Base-by-base conservation (phyloP, 2,113 vertebrate genomes). In the Zapus hudsonius region DNA sequence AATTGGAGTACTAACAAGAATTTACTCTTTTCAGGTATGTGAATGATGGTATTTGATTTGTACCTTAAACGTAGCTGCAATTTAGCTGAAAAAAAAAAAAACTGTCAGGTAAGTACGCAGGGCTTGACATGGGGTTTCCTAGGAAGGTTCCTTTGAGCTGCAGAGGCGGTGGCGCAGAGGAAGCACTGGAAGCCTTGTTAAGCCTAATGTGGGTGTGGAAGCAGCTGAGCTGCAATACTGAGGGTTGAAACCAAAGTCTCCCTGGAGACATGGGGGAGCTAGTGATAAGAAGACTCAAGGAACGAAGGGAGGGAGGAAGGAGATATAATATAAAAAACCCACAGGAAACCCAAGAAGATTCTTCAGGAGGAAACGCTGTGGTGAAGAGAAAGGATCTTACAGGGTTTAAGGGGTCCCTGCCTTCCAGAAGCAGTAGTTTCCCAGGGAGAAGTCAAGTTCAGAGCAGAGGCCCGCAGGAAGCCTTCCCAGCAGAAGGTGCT, bases 251-350 rank as follows among this genome's bases (percentile, higher is more conserved):
- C 67, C 0, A 5, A 75, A 78, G 64, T n/a, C 79, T 59, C 66
- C 67, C 16, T 63, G 64, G 72, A 64, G 66, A 94, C 42, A 80
- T 16, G 76, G 36, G 84, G 87, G 9, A 44, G 36, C 44, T 67
- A 69, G n/a, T 9, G 29, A 70, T 61, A 59, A 55, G 63, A 59
- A 87, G 63, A 75, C 69, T 64, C 4, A 7, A n/a, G 6, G 42
- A 86, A 94, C 80, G 87, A 92, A 92, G 67, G 64, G 12, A 67
- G 63, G 55, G 16, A 57, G 20, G 59, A 23, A 61, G 29, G 78
- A 92, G 64, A 55, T 38, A 83, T 67, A 59, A 44, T 64, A 93
- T 44, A 89, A 91, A 93, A 91, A 91, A 80, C 89, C 91, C 91
- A 76, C 67, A 73, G 83, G 83, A 92, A 94, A 92, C 44, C 63